These are phyloP conservation scores for Epinotia ramella DNA, from an alignment of 2,888 invertebrate species.

Conservation along the genomic window DNA sequence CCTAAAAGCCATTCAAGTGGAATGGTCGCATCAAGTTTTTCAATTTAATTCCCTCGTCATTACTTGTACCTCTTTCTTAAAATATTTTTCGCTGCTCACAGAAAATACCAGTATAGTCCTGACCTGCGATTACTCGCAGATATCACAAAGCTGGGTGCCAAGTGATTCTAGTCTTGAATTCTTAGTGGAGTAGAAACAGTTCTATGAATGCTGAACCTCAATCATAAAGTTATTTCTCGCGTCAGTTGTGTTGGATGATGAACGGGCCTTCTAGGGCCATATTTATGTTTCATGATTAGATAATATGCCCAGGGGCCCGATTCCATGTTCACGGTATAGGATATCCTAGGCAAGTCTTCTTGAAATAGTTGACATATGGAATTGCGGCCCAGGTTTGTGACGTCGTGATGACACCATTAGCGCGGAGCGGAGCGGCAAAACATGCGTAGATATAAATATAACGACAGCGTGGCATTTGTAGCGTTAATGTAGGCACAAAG, in stretches of 20 bases:
- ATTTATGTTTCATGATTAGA: no score
- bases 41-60: slow-evolving; percentile 9
- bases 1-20: neutral
- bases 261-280: neutral
- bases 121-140: neutral
- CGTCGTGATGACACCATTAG: no score
- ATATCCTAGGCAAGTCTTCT: no score
- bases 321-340: no score
- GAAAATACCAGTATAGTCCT: neutral
- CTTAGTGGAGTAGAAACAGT: no score
- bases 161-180: neutral
- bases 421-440: no score
- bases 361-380: no score
- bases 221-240: slow-evolving; percentile 22
- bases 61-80: neutral
- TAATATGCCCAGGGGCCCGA: no score
- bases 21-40: slow-evolving; percentile 2
- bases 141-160: neutral
- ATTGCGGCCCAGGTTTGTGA: no score
- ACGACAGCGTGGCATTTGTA: no score
- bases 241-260: slow-evolving; percentile 15
- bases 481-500: no score
- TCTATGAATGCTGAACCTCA: neutral
- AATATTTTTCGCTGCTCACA: neutral
- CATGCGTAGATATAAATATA: no score